Conservation (phyloP, 1,140 invertebrate species). For the Rhopalosiphum padi region DNA sequence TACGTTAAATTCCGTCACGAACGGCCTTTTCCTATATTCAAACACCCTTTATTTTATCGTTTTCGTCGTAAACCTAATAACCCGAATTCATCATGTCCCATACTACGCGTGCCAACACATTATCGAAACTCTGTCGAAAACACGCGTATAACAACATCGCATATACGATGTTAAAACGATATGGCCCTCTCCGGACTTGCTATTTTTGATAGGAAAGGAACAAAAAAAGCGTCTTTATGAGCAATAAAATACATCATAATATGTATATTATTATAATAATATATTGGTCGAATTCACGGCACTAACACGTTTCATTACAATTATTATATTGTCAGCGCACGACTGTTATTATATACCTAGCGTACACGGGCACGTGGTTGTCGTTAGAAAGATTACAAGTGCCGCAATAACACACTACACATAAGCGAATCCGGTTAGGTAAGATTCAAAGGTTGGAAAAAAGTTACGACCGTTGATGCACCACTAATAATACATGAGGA, state of each 20-base stretch:
- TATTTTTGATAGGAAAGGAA: background rate
- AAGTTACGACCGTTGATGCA: background rate
- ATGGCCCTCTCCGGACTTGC: background rate
- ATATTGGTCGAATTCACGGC: background rate
- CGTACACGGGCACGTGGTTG: background rate
- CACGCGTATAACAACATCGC: background rate
- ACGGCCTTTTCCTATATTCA: background rate
- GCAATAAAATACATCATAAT: background rate
- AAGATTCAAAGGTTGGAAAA: background rate
- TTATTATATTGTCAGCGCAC: background rate
- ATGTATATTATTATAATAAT: background rate
- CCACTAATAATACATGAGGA: background rate
- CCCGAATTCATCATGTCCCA: background rate
- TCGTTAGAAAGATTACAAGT: background rate
- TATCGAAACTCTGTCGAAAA: background rate
- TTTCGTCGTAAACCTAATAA: background rate
- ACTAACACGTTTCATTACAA: background rate
- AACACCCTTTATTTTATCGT: conserved; percentile 11
- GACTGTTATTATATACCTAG: background rate
- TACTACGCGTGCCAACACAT: background rate
- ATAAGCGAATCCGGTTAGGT: background rate
- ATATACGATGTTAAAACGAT: background rate
- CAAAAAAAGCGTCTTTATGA: background rate
- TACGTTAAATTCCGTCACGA: background rate
- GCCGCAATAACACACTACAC: background rate